Conservation (phyloP, 2,113 vertebrate species). For the Microtus oregoni region DNA sequence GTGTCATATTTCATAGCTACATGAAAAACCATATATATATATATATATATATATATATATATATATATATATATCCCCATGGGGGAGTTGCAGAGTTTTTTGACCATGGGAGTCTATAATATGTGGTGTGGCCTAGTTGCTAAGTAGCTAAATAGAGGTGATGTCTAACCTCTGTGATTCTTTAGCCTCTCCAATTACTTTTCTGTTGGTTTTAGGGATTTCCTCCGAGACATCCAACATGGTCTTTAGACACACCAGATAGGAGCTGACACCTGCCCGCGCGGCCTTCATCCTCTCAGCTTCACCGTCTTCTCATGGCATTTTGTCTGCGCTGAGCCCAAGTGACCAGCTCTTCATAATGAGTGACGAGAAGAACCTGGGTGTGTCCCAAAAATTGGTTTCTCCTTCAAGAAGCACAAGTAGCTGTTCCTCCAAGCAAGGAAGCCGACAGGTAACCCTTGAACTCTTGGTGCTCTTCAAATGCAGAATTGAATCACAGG, state of each 20-base stretch:
- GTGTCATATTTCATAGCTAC: neutral
- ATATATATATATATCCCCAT: neutral
- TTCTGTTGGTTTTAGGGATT: constrained; percentile 70
- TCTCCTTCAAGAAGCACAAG: constrained; percentile 96
- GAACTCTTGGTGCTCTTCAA: neutral
- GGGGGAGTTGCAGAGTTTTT: neutral
- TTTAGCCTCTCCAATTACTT: constrained; percentile 7
- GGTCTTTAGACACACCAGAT: constrained; percentile 52
- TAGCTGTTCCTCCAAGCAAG: constrained; percentile 97
- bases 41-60: too few species aligned
- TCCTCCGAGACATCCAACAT: constrained; percentile 69
- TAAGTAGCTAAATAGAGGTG: neutral
- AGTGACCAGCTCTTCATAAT: constrained; percentile 84
- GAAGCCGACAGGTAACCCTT: constrained; percentile 94
- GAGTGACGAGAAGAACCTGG: constrained; percentile 92
- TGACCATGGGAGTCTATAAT: neutral
- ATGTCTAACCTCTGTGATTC: neutral
- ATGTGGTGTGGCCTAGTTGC: neutral
- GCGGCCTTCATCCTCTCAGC: constrained; percentile 43
- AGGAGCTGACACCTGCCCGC: constrained; percentile 65
- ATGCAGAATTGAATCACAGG: neutral
- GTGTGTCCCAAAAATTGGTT: constrained; percentile 93
- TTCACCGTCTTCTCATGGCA: constrained; percentile 61
- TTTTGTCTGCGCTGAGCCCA: constrained; percentile 69
- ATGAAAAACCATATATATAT: too few species aligned